Evolutionary conservation across 2,113 vertebrate species (phyloP), one percentile per base, ranked within the genome.

Genomic region (Tylochromis polylepis): DNA sequence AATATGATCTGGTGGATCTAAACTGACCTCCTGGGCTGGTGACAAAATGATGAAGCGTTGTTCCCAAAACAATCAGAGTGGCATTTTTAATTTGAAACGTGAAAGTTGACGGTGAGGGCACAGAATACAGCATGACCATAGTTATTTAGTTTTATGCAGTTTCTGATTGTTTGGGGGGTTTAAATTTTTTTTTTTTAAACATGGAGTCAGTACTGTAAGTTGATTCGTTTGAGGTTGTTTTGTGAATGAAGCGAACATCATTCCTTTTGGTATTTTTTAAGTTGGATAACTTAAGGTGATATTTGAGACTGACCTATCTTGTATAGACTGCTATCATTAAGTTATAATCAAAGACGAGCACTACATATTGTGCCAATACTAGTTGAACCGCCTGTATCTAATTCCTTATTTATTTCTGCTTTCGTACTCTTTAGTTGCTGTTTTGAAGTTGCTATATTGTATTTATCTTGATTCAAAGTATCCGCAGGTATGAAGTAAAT

Each of bases 271-370:
- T 43, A 38, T 85, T 6, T 83, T 22, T 29, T 72, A 81, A 36
- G 6, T 62, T 65, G 41, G 5, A 59, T 81, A 38, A 85, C 79
- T 79, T 62, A 67, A 65, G 80, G 4, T 85, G 46, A 75, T 86
- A 8, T 87, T 89, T 79, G 9, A 80, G 72, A 80, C 53, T 65
- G 82, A 82, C 55, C 31, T 15, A 59, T 86, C 46, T 85, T 93
- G 91, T 93, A 95, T 86, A 93, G 84, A 92, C 85, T 82, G 29
- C 59, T 80, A 86, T 67, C 65, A 27, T 88, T 94, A 93, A 95
- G 43, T 95, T 96, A 94, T 92, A 92, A 90, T 89, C 88, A 56
- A 79, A 90, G 93, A 93, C 91, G 14, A 94, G 91, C 91, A 84
- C 91, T 88, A 56, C 84, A 81, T 83, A 2, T 49, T 55, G 93